These are phyloP conservation scores for Ypsolopha scabrella DNA, from an alignment of 2,888 invertebrate species.

Conservation along the genomic window DNA sequence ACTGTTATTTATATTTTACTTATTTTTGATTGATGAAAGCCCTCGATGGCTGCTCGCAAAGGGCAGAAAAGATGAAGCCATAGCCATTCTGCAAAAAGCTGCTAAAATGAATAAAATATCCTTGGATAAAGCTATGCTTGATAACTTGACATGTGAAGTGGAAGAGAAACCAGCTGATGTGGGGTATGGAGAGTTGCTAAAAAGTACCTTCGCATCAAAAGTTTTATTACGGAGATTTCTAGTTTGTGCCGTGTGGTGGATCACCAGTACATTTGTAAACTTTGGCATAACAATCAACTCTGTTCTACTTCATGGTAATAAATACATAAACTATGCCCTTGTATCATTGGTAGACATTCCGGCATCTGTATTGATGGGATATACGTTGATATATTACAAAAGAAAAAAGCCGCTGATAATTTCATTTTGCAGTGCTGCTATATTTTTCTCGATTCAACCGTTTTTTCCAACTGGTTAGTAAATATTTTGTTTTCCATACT, in stretches of 20 bases:
- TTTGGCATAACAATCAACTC: constrained; percentile 77
- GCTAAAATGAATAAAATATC: constrained; percentile 30
- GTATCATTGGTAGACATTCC: constrained; percentile 62
- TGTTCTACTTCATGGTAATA: constrained; percentile 73
- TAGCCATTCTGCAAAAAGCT: constrained; percentile 60
- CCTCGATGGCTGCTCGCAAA: constrained; percentile 71
- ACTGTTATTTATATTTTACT: constrained; percentile 67
- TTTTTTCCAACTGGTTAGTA: constrained; percentile 66
- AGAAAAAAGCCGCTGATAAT: constrained; percentile 61
- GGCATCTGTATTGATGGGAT: constrained; percentile 50
- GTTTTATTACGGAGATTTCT: constrained; percentile 38
- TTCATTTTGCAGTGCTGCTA: constrained; percentile 66
- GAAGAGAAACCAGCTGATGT: constrained; percentile 2
- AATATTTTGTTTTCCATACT: neutral
- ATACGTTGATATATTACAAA: constrained; percentile 48
- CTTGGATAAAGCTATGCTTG: constrained; percentile 3
- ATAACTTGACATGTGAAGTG: constrained; percentile 1
- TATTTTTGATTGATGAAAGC: constrained; percentile 49
- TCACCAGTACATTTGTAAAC: constrained; percentile 75
- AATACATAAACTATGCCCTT: constrained; percentile 75
- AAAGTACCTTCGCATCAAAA: constrained; percentile 37
- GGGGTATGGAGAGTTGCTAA: constrained; percentile 6
- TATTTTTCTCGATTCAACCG: constrained; percentile 70
- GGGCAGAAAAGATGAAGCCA: constrained; percentile 67
- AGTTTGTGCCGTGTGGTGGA: constrained; percentile 23